Percentiles rank a stretch among this genome's conserved stretches.
Evolutionary conservation across 2,888 invertebrate genomes (phyloP).

Genomic region (Eumacrocentrus americanus): DNA sequence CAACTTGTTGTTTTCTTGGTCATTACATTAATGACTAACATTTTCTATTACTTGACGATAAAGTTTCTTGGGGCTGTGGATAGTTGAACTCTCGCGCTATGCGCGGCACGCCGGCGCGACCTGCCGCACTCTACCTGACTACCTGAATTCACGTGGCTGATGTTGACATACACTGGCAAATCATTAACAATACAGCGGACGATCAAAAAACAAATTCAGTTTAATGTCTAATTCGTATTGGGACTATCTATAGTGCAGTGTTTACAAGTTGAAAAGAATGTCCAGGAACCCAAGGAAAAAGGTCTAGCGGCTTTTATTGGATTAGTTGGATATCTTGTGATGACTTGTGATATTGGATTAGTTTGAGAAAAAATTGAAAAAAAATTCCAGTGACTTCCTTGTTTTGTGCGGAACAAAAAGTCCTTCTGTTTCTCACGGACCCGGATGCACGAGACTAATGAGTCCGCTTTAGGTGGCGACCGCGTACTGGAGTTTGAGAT

Average conservation of each 20-base stretch:
- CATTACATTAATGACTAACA: background rate
- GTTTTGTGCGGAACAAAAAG: too few relatives aligned
- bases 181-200: background rate
- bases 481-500: conserved; percentile 53
- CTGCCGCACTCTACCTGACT: conserved; percentile 14
- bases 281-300: too few relatives aligned
- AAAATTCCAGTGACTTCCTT: background rate
- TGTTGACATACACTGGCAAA: background rate
- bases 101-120: conserved; percentile 17
- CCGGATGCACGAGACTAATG: conserved; percentile 48
- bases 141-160: conserved; percentile 19
- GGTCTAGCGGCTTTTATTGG: too few relatives aligned
- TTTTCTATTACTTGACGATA: background rate
- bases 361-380: background rate
- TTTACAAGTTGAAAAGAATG: too few relatives aligned
- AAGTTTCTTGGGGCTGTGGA: background rate
- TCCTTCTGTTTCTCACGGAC: conserved; percentile 27
- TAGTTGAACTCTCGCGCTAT: conserved; percentile 22
- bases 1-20: background rate
- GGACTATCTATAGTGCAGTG: too few relatives aligned
- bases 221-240: too few relatives aligned
- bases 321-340: too few relatives aligned
- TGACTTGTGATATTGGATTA: too few relatives aligned
- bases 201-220: background rate
- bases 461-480: conserved; percentile 51